Conservation (phyloP, 2,113 vertebrate genomes). For the Cygnus buccinator region DNA sequence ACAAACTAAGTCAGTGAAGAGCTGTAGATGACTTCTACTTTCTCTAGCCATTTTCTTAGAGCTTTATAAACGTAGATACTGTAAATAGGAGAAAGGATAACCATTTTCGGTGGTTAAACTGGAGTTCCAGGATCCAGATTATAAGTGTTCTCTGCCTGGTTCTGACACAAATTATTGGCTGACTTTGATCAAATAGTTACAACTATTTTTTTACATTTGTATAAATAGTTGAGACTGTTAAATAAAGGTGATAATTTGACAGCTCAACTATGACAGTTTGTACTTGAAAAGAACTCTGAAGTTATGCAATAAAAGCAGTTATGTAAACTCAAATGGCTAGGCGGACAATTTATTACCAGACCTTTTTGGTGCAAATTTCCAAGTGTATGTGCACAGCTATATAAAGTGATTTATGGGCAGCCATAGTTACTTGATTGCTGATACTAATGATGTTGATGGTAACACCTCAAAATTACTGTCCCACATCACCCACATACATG, state of each 20-base stretch:
- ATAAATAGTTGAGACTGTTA: not conserved
- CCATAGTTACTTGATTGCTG: not conserved
- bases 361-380: not conserved
- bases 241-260: not conserved
- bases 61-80: not conserved
- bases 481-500: not conserved
- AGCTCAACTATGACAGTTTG: not conserved
- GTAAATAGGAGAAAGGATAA: not conserved
- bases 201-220: not conserved
- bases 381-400: not conserved
- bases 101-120: not conserved
- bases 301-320: not conserved
- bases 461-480: not conserved
- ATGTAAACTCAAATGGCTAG: not conserved
- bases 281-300: not conserved
- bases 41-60: not conserved
- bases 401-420: not conserved
- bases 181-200: not conserved
- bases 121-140: not conserved
- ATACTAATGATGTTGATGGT: not conserved
- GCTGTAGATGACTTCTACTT: not conserved
- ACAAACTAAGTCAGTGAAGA: not conserved
- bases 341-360: not conserved
- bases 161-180: not conserved
- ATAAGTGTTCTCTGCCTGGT: not conserved